Evolutionary conservation across 2,797 vertebrate species (phyloP), one percentile per base, ranked within the genome.

Genomic region (Trachops cirrhosus): DNA sequence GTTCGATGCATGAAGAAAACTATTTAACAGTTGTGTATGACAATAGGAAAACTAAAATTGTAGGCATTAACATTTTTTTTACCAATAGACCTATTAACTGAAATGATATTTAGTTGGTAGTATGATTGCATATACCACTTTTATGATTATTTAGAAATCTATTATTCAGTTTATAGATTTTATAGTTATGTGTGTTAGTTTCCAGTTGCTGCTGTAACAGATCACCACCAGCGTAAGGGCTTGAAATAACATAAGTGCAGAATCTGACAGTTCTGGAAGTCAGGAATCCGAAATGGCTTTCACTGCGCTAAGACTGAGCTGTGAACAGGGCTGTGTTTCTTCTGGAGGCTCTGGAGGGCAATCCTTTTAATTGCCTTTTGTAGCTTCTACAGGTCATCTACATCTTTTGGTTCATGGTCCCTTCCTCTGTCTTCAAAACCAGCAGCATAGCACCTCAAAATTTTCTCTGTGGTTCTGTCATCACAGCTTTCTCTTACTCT

Each of bases 131-230:
- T 64, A 71, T 67, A 2, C 15, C 67, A 21, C 6, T 59, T 37
- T 89, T 44, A 37, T 74, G 37, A 86, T 86, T 64, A 79, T 59
- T 79, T 91, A 64, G 48, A 91, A 93, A 80, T 93, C 18, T 62
- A 39, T 86, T 59, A 62, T 62, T 70, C 48, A 54, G 12, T 44
- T 52, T 93, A 82, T 71, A 48, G 37, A 50, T 34, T 93, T 85
- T 89, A 9, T 62, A 75, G n/a, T 34, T 32, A 15, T n/a, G 24
- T 64, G 3, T 73, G 78, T 93, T 59, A 73, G 29, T 80, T 93
- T 86, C 57, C 68, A 64, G 22, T 67, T 82, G 50, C 73, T 77
- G 50, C 39, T 91, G 2, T 88, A 87, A 80, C 37, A 91, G 79
- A 75, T 70, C 41, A 41, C 41, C 52, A 94, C 22, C 80, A 64